These are phyloP conservation scores for Bathynomus jamesi DNA, from an alignment of 1,140 invertebrate species.

Conservation along the genomic window DNA sequence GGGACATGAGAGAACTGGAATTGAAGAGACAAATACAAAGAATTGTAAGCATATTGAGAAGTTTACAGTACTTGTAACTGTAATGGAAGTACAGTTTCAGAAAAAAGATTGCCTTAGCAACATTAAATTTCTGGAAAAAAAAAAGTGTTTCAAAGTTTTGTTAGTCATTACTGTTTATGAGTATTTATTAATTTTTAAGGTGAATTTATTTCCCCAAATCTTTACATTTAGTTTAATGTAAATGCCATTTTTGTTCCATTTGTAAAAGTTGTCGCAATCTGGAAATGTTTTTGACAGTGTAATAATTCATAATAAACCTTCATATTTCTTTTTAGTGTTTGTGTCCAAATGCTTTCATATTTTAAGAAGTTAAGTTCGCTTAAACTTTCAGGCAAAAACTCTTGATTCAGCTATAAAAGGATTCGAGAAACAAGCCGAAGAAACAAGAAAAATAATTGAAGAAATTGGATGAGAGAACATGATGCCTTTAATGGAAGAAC, in stretches of 20 bases:
- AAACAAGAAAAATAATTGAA: background rate
- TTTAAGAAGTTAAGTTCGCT: background rate
- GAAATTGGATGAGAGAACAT: background rate
- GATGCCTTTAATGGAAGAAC: too few relatives aligned
- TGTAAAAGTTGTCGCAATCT: background rate
- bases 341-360: background rate
- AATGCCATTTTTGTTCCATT: too few relatives aligned
- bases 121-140: background rate
- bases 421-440: background rate
- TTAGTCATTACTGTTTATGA: background rate
- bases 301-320: too few relatives aligned
- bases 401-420: background rate
- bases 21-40: background rate
- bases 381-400: background rate
- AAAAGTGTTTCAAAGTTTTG: background rate
- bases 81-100: too few relatives aligned
- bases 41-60: background rate
- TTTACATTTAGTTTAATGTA: too few relatives aligned
- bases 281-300: background rate
- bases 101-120: too few relatives aligned
- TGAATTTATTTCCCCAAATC: background rate
- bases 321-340: background rate
- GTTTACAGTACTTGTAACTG: too few relatives aligned
- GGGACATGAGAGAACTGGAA: background rate
- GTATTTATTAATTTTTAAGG: background rate